Base-by-base conservation (phyloP, 2,797 vertebrate species). In the Scyliorhinus canicula region DNA sequence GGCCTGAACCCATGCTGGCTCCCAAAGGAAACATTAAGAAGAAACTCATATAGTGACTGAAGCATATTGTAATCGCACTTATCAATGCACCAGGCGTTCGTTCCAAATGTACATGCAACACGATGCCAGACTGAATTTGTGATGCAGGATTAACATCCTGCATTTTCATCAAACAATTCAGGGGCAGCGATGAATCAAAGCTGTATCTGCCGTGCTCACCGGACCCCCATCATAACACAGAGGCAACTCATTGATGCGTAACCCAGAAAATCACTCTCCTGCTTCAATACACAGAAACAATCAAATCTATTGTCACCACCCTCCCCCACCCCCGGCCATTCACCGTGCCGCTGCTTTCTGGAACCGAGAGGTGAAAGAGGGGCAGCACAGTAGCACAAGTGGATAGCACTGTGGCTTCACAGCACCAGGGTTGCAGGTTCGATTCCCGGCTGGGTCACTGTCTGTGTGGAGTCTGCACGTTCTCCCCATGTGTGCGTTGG, bases 141-240 rank as follows among this genome's bases (percentile, higher is more conserved):
- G 85, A 57, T 24, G 86, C 86, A n/a, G 57, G 86, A 90, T 90
- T 90, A 90, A 90, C 86, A 63, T 90, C 7, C 6, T 63, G 86
- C 57, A 90, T 21, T 63, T 40, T n/a, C 55, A 63, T 60, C 55
- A 40, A n/a, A 63, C 55, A 88, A 35, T n/a, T n/a, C 86, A 63
- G 16, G 16, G 21, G 86, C 57, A 63, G 14, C 6, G 35, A 63
- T 90, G 57, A 90, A 63, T 90, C 55, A 63, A 24, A 24, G 31
- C 86, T 60, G 86, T 40, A 24, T 35, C 57, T 60, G 86, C 35
- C 2, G 8, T 4, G 9, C 35, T 40, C 57, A 40, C 16, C 26
- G 21, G n/a, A 12, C 86, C 55, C 55, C 55, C 55, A 5, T 57
- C 21, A n/a, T n/a, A 88, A 35, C 28, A 7, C 24, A 57, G 4